These are phyloP conservation scores for Bombus sylvicola DNA, from an alignment of 1,140 invertebrate genomes.

Conservation along the genomic window DNA sequence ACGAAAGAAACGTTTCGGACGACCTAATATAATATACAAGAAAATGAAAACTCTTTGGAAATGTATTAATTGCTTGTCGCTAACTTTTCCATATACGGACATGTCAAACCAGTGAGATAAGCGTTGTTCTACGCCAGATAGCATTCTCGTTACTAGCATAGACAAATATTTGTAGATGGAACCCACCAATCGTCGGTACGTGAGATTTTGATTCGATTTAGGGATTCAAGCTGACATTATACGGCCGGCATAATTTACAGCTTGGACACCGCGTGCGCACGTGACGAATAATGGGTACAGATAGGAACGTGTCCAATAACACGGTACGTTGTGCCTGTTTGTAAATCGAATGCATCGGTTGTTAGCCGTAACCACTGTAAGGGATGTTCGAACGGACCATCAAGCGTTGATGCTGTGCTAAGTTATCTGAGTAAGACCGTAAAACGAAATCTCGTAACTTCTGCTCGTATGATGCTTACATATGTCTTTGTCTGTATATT, in stretches of 20 bases:
- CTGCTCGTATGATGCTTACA: not conserved
- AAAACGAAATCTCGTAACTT: slow-evolving; percentile 14
- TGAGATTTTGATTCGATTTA: slow-evolving; percentile 69
- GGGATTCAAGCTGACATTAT: slow-evolving; percentile 53
- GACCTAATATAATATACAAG: too few species aligned
- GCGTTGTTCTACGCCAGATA: not conserved
- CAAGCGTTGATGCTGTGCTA: slow-evolving; percentile 10
- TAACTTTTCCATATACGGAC: not conserved
- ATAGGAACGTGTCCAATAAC: slow-evolving; percentile 53
- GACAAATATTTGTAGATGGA: slow-evolving; percentile 53
- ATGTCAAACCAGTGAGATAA: not conserved
- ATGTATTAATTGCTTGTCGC: too few species aligned
- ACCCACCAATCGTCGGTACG: slow-evolving; percentile 40
- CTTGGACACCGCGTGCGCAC: slow-evolving; percentile 10
- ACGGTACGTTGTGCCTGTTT: slow-evolving; percentile 49
- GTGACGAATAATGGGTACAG: slow-evolving; percentile 63
- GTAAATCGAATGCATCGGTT: slow-evolving; percentile 52
- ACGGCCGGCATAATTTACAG: slow-evolving; percentile 60
- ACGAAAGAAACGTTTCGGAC: too few species aligned
- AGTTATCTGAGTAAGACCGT: slow-evolving; percentile 10
- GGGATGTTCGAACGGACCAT: slow-evolving; percentile 5
- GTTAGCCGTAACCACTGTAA: slow-evolving; percentile 19
- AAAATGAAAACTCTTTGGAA: too few species aligned
- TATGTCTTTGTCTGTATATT: too few species aligned
- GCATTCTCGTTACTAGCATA: not conserved